Evolutionary conservation across 2,113 vertebrate species (phyloP).

Genomic region (Alethe diademata): DNA sequence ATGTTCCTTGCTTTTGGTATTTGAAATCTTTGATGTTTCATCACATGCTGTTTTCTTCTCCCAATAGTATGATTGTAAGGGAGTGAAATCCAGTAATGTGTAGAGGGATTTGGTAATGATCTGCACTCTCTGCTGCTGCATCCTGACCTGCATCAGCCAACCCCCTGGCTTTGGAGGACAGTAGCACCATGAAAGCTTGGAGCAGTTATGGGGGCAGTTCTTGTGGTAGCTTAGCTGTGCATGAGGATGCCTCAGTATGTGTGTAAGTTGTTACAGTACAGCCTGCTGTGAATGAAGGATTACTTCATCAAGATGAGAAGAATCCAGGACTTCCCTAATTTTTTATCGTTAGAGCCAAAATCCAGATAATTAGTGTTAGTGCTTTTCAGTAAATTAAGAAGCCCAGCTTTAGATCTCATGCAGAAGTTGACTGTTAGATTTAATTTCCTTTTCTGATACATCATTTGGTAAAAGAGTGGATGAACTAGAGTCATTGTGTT

Average conservation of each 20-base stretch:
- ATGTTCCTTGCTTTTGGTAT: not conserved
- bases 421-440: not conserved
- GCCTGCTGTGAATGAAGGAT: not conserved
- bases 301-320: not conserved
- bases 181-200: not conserved
- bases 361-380: not conserved
- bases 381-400: slow-evolving; percentile 18
- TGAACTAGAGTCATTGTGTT: not conserved
- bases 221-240: not conserved
- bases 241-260: not conserved
- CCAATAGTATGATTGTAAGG: not conserved
- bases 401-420: not conserved
- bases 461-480: not conserved
- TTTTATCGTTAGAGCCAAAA: not conserved
- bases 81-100: not conserved
- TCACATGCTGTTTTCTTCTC: not conserved
- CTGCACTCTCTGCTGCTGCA: fast-evolving
- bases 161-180: not conserved
- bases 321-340: not conserved
- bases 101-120: not conserved
- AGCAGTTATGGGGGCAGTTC: not conserved
- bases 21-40: not conserved
- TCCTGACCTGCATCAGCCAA: not conserved
- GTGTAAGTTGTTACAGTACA: not conserved
- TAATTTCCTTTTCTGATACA: not conserved